phyloP scores from a whole-genome alignment of 2,888 invertebrate species.

The Phengaris arion region DNA sequence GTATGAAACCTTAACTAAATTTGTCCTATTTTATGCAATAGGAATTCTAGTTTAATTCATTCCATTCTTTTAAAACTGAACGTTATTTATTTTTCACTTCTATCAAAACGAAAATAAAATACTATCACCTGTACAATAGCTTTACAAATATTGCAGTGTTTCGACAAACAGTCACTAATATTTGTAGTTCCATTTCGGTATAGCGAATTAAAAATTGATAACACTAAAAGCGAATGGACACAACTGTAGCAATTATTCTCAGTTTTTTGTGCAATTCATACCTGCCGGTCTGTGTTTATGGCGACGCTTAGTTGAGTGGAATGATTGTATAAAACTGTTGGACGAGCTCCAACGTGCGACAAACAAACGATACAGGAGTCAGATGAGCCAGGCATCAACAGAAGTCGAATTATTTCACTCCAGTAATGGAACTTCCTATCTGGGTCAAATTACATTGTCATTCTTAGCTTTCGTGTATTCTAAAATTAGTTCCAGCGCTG shows the following conservation, averaged over 20 bases:
- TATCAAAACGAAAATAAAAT: slow-evolving; percentile 9
- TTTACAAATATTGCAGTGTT: slow-evolving; percentile 16
- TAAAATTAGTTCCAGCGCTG: slow-evolving; percentile 24
- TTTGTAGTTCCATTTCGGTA: slow-evolving; percentile 33
- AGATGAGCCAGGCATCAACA: slow-evolving; percentile 60
- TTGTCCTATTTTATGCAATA: neutral
- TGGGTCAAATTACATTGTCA: slow-evolving; percentile 26
- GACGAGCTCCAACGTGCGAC: slow-evolving; percentile 67
- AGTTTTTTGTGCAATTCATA: slow-evolving; percentile 76
- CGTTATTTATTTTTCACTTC: slow-evolving; percentile 10
- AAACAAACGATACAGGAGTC: slow-evolving; percentile 74
- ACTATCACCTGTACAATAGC: slow-evolving; percentile 23
- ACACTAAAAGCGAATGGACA: slow-evolving; percentile 54
- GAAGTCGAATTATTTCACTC: slow-evolving; percentile 43
- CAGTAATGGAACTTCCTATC: slow-evolving; percentile 30
- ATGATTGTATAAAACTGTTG: slow-evolving; percentile 79
- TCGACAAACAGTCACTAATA: slow-evolving; percentile 31
- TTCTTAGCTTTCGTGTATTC: slow-evolving; percentile 29
- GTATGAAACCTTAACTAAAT: neutral
- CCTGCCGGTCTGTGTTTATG: slow-evolving; percentile 76
- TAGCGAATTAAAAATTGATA: slow-evolving; percentile 53
- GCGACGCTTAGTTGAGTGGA: slow-evolving; percentile 79
- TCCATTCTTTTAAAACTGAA: slow-evolving; percentile 18
- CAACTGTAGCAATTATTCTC: slow-evolving; percentile 71
- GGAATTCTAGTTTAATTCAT: neutral